A percentile compares a stretch with the other conserved stretches of the same genome.
phyloP scores from a whole-genome alignment of 2,888 invertebrate species.

The Antitype chi region DNA sequence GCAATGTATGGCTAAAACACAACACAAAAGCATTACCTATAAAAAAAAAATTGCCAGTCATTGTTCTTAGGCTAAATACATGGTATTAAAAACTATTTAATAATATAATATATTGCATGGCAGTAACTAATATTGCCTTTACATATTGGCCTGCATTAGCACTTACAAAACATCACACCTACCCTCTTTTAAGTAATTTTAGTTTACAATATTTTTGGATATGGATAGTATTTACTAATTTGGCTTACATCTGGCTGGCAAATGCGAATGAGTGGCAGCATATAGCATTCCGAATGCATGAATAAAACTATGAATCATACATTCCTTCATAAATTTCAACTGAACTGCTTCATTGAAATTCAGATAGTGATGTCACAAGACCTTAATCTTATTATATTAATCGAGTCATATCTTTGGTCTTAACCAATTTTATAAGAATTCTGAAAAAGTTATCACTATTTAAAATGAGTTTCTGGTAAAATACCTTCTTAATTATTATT shows the following conservation, averaged over 20 bases:
- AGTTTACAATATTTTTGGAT: background rate
- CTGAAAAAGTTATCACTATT: conserved; percentile 15
- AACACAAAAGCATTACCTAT: conserved; percentile 54
- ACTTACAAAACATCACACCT: conserved; percentile 15
- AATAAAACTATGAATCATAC: conserved; percentile 25
- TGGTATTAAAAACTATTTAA: conserved; percentile 31
- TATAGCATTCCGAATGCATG: conserved; percentile 11
- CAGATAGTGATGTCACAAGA: conserved; percentile 43
- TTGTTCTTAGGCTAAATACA: conserved; percentile 20
- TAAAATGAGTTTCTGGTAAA: conserved; percentile 14
- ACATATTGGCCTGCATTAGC: conserved; percentile 51
- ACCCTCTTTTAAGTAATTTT: conserved; percentile 9
- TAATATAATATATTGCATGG: conserved; percentile 49
- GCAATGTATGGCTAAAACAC: conserved; percentile 42
- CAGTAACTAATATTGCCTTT: conserved; percentile 34
- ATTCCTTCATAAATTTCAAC: conserved; percentile 22
- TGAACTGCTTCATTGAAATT: conserved; percentile 39
- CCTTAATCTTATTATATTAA: conserved; percentile 12
- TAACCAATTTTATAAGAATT: conserved; percentile 14
- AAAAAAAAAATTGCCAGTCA: conserved; percentile 23
- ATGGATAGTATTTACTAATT: conserved; percentile 22
- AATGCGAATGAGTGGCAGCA: conserved; percentile 13
- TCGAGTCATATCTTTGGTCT: conserved; percentile 38
- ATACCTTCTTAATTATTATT: conserved; percentile 42
- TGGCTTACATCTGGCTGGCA: conserved; percentile 20